Evolutionary conservation across 1,140 invertebrate genomes (phyloP).

Genomic region (Brachystomella parvula): DNA sequence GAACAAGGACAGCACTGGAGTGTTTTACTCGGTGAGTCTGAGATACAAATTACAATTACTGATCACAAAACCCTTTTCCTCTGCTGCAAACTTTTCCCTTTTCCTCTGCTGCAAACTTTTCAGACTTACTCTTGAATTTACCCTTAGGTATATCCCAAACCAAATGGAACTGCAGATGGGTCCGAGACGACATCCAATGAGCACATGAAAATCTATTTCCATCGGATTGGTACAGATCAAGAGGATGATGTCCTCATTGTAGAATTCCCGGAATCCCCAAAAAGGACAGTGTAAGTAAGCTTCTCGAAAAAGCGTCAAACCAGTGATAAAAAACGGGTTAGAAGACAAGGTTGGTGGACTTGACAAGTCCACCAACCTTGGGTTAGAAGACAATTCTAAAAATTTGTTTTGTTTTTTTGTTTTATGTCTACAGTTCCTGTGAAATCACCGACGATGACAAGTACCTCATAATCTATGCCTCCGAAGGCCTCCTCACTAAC

Average conservation of each 20-base stretch:
- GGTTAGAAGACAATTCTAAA: too few relatives aligned
- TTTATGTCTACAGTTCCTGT: background rate
- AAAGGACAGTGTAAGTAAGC: constrained; percentile 70
- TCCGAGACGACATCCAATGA: constrained; percentile 77
- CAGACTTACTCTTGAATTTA: too few relatives aligned
- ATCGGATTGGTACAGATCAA: constrained; percentile 75
- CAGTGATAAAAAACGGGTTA: background rate
- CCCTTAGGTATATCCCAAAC: constrained; percentile 59
- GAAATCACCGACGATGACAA: constrained; percentile 14
- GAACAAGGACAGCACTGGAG: constrained; percentile 88
- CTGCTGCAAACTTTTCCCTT: background rate
- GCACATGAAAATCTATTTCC: constrained; percentile 91
- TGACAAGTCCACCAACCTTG: too few relatives aligned
- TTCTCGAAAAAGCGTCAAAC: background rate
- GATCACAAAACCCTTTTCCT: background rate
- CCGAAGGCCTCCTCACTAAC: constrained; percentile 4
- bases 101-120: constrained; percentile 9
- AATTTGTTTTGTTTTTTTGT: background rate
- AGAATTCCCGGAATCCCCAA: constrained; percentile 83
- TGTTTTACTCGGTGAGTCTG: constrained; percentile 70
- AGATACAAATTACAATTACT: background rate
- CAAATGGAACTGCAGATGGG: constrained; percentile 68
- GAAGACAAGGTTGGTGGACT: background rate
- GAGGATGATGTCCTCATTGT: constrained; percentile 77
- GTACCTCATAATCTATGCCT: background rate